A percentile compares a stretch with the other conserved stretches of the same genome.
phyloP scores from a whole-genome alignment of 2,797 vertebrate species.

The Rhadinocentrus ornatus region DNA sequence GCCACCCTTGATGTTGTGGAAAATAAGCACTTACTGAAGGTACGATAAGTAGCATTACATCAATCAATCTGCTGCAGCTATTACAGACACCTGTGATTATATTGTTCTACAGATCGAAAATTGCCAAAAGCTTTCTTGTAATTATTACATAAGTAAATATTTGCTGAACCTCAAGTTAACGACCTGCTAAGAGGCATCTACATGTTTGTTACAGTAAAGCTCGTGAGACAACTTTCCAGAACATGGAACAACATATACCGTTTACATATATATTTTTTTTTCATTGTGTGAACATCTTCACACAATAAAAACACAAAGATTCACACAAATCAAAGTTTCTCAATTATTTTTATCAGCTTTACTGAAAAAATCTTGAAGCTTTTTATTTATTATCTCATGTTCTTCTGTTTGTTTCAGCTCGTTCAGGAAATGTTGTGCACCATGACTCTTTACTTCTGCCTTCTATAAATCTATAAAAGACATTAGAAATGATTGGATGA shows the following conservation, averaged over 20 bases:
- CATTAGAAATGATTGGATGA: too few relatives aligned
- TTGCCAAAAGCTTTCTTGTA: background rate
- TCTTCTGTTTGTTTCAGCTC: too few relatives aligned
- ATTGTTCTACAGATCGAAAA: background rate
- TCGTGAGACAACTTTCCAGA: background rate
- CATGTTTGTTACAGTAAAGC: background rate
- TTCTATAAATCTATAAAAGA: too few relatives aligned
- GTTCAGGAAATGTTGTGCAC: too few relatives aligned
- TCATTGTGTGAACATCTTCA: too few relatives aligned
- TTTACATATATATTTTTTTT: too few relatives aligned
- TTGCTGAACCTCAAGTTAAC: constrained; percentile 3
- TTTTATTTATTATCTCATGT: too few relatives aligned
- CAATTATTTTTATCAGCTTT: too few relatives aligned
- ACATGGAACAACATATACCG: background rate
- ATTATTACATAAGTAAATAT: background rate
- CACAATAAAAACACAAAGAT: too few relatives aligned
- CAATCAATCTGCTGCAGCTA: background rate
- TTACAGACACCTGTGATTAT: background rate
- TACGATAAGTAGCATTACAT: background rate
- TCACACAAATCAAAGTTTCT: too few relatives aligned
- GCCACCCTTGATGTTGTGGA: background rate
- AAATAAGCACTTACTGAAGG: background rate
- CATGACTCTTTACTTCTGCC: too few relatives aligned
- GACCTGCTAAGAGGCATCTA: constrained; percentile 6
- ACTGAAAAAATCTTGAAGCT: too few relatives aligned